Percentiles rank a stretch among this genome's conserved stretches.
These are phyloP conservation scores for Xiphophorus hellerii DNA, from an alignment of 2,113 vertebrate species.

Conservation along the genomic window DNA sequence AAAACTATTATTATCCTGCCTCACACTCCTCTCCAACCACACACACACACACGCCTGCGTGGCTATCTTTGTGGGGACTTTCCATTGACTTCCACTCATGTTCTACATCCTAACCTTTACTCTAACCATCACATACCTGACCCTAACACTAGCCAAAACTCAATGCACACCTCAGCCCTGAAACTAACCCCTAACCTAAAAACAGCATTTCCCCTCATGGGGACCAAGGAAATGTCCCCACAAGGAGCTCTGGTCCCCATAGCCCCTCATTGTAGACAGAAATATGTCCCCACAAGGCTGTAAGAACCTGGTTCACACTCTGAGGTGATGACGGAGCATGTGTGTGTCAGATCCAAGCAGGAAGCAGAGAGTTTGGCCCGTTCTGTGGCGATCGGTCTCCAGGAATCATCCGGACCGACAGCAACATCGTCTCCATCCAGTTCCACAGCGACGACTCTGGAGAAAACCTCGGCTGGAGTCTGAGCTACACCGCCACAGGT, in stretches of 20 bases:
- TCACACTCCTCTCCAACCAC: background rate
- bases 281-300: background rate
- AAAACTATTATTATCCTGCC: no score
- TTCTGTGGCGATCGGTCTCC: constrained; percentile 90
- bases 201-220: no score
- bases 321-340: background rate
- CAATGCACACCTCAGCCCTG: no score
- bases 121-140: background rate
- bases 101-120: background rate
- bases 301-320: background rate
- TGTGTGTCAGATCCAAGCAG: constrained; percentile 83
- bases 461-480: constrained; percentile 91
- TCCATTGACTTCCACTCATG: no score
- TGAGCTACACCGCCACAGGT: constrained; percentile 79
- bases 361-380: constrained; percentile 82
- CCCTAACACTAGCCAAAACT: no score
- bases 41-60: background rate
- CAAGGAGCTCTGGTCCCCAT: no score
- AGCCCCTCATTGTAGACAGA: no score
- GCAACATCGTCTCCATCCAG: constrained; percentile 77
- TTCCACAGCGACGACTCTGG: constrained; percentile 95
- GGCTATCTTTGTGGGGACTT: no score
- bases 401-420: constrained; percentile 83
- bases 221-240: no score
- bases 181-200: no score